phyloP scores from a whole-genome alignment of 1,140 invertebrate genomes.

The Zelostemma sp. region DNA sequence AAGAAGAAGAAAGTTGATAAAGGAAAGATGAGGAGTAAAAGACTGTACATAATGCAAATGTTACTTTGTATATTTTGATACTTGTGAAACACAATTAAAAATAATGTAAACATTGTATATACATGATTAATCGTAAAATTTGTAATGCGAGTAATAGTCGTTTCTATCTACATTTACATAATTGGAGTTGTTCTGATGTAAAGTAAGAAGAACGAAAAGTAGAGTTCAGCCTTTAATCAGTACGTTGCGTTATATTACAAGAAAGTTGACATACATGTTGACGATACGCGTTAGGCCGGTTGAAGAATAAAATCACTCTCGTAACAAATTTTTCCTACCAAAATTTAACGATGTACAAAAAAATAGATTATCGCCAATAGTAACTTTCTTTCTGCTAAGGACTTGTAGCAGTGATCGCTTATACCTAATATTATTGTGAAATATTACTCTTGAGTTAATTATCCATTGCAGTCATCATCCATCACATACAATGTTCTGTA shows the following conservation, averaged over 20 bases:
- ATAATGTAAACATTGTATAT: background rate
- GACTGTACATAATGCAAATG: background rate
- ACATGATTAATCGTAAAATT: constrained; percentile 2
- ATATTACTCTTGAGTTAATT: constrained; percentile 10
- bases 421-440: constrained; percentile 15
- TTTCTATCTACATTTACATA: constrained; percentile 7
- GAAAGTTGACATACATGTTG: background rate
- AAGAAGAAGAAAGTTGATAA: background rate
- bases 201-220: background rate
- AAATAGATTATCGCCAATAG: background rate
- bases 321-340: constrained; percentile 8
- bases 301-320: background rate
- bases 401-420: constrained; percentile 1
- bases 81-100: background rate
- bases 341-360: constrained; percentile 3
- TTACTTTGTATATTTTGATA: constrained; percentile 5
- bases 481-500: constrained; percentile 18
- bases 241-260: background rate
- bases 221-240: background rate
- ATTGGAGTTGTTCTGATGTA: background rate
- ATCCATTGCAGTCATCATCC: constrained; percentile 19
- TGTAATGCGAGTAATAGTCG: background rate
- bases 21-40: background rate
- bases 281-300: background rate
- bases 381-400: background rate